Evolutionary conservation across 1,140 invertebrate genomes (phyloP), one percentile per base, ranked within the genome.

Genomic region (Leptinotarsa texana): DNA sequence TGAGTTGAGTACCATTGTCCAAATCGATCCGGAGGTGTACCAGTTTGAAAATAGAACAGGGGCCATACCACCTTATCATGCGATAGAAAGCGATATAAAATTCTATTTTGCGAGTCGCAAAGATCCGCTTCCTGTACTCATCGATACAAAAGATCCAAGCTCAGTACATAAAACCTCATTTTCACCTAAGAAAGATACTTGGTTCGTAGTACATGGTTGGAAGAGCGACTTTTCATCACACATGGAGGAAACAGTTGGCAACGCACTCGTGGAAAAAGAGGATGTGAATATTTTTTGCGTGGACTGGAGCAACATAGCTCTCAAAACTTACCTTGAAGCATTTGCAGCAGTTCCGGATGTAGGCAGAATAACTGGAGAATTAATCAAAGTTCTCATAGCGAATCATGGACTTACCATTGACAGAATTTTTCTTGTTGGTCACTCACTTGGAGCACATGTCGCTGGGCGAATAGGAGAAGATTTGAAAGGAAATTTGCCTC

Each of bases 401-500:
- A 22, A 22, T 33, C 13, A 70, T n/a, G 27, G 22, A 3, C 24
- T 70, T 13, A 27, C 27, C n/a, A 72, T 76, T 18, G 27, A 57
- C 27, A 71, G 57, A 51, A 61, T 33, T 11, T 15, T 65, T 3
- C 47, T 75, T n/a, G 86, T 91, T 63, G 91, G 91, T 4, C 91
- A 92, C 77, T 92, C 90, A 74, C 86, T 92, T 27, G 91, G 91
- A 4, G 91, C 90, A 6, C 91, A 93, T 74, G 85, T 92, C 1
- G 87, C 88, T 0, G 90, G 91, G 0, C 85, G 90, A 49, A 88
- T 89, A 3, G 91, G 89, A 2, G 85, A 84, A 62, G 48, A 82
- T 63, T 80, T 85, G 57, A 80, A 80, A 5, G 82, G 82, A 33
- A 78, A 81, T 2, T 75, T 87, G 11, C 74, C 76, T 63, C 75